Evolutionary conservation across 2,888 invertebrate genomes (phyloP).

Genomic region (Pinctada fucata): DNA sequence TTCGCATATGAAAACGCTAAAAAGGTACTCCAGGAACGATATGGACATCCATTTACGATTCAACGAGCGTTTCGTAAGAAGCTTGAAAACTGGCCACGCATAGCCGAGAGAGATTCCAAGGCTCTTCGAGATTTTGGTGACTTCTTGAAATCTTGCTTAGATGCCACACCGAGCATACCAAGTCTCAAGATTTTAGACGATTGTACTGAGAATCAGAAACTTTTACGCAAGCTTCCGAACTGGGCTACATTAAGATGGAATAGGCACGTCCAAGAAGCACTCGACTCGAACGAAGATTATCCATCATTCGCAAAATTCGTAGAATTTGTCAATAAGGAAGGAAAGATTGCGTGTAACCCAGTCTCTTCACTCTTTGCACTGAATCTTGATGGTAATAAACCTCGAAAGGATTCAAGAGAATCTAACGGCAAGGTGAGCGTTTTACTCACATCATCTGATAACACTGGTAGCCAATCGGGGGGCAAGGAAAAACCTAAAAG

Average conservation of each 20-base stretch:
- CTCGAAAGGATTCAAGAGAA: neutral
- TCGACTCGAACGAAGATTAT: slow-evolving; percentile 10
- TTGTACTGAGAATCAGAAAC: slow-evolving; percentile 44
- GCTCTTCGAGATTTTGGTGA: slow-evolving; percentile 27
- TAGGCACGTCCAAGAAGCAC: slow-evolving; percentile 28
- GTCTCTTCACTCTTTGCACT: slow-evolving; percentile 15
- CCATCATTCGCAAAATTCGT: slow-evolving; percentile 20
- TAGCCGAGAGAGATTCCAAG: neutral
- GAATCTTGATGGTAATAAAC: neutral
- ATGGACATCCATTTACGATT: slow-evolving; percentile 44
- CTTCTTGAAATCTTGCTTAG: slow-evolving; percentile 25
- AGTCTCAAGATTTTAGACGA: slow-evolving; percentile 35
- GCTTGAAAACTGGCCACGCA: slow-evolving; percentile 16
- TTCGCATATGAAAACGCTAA: slow-evolving; percentile 40
- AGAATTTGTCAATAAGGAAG: slow-evolving; percentile 19
- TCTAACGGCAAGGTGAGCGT: slow-evolving; percentile 1
- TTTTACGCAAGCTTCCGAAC: slow-evolving; percentile 45
- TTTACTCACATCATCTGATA: neutral
- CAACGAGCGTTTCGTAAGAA: slow-evolving; percentile 40
- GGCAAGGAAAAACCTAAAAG: neutral
- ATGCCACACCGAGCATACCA: slow-evolving; percentile 15
- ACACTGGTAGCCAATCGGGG: neutral
- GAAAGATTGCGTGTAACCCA: slow-evolving; percentile 25
- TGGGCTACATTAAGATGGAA: slow-evolving; percentile 11
- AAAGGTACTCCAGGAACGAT: slow-evolving; percentile 38